Evolutionary conservation across 1,140 invertebrate species (phyloP), one percentile per base, ranked within the genome.

Genomic region (Diploscapter pachys): DNA sequence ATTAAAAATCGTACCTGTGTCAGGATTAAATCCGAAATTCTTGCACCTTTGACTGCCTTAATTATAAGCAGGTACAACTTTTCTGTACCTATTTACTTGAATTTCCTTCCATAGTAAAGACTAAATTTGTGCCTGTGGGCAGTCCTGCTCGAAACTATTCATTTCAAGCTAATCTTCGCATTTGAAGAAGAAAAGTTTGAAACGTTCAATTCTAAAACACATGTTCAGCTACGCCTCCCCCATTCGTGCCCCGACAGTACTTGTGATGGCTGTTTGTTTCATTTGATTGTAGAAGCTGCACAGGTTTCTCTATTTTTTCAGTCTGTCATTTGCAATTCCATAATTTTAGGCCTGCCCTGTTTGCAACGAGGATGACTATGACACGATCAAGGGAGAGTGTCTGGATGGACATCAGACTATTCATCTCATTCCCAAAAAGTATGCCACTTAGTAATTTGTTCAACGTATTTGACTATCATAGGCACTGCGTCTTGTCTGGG

Each of bases 221-320:
- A 31, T 31, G 31, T 31, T 31, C 31, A 31, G 31, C 31, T 31
- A 51, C 80, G 56, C 79, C 63, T 88, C 56, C 90, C 90, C 5
- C 83, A 86, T 4, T 87, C 87, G 51, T 90, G 90, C 82, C 87
- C 89, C 0, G 89, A 90, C 83, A 90, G 89, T 3, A 90, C 90
- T 1, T 90, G 90, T 81, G 89, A 90, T 82, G 89, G 90, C 3
- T 90, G 90, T 81, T 87, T 86, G 67, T 90, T 89, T 79, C 89
- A 90, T 79, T 88, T 90, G 73, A 83, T 80, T 71, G 87, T 82
- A 50, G 63, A 75, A n/a, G 87, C 87, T 51, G 78, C 82, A 5
- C 81, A 82, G 66, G 31, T 31, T 31, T 31, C 31, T 31, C 31
- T 31, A 31, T 31, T 31, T 31, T 31, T 31, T 31, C 31, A 31